Percentiles rank a stretch among this genome's conserved stretches.
Conservation (phyloP, 2,888 invertebrate species). For the Cyaniris semiargus region DNA sequence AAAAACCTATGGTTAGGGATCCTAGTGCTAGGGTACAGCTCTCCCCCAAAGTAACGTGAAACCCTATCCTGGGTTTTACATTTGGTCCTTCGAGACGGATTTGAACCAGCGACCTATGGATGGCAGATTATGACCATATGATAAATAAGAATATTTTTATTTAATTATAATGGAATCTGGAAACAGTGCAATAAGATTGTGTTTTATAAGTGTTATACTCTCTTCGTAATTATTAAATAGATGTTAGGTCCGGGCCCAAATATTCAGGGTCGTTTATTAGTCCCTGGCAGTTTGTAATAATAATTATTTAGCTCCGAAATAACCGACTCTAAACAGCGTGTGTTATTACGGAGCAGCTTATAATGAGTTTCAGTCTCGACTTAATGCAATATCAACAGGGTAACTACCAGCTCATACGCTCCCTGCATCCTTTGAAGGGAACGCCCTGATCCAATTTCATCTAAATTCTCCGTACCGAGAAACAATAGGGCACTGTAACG, state of each 20-base stretch:
- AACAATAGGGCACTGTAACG: neutral
- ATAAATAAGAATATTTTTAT: no score
- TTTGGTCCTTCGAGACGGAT: constrained; percentile 78
- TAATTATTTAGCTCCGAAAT: neutral
- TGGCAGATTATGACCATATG: no score
- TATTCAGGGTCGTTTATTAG: neutral
- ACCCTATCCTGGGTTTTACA: no score
- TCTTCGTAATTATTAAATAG: neutral
- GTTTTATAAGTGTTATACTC: no score
- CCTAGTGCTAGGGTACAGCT: no score
- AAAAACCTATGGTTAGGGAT: no score
- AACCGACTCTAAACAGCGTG: neutral
- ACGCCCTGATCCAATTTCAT: neutral
- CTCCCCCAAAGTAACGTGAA: no score
- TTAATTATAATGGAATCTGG: no score
- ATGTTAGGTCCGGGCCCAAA: neutral
- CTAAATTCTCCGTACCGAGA: neutral
- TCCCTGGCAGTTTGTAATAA: neutral
- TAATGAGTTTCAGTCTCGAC: constrained; percentile 11
- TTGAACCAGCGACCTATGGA: constrained; percentile 82
- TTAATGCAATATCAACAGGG: neutral
- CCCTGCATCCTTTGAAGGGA: neutral
- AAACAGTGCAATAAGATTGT: no score
- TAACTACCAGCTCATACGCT: neutral
- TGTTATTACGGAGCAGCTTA: neutral